Conservation (phyloP, 2,888 invertebrate genomes). For the Drosophila mimetica region DNA sequence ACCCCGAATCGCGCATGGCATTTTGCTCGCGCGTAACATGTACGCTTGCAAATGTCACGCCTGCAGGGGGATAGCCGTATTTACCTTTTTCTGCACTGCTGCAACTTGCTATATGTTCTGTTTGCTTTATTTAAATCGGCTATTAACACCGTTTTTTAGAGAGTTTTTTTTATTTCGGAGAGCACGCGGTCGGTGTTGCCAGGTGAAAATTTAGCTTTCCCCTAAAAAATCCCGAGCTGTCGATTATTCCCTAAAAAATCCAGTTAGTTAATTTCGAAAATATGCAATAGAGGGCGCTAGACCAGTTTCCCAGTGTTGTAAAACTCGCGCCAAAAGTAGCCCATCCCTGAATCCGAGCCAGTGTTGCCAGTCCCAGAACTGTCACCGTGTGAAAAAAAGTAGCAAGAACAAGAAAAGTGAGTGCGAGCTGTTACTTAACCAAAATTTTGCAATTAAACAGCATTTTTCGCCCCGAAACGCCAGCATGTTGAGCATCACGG, state of each 20-base stretch:
- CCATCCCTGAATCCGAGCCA: not conserved
- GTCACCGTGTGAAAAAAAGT: constrained; percentile 56
- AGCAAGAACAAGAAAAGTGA: constrained; percentile 72
- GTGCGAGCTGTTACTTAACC: constrained; percentile 78
- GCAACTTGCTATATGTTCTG: not conserved
- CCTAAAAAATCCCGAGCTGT: no score
- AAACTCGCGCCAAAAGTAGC: no score
- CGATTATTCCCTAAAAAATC: no score
- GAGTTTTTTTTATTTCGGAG: constrained; percentile 9
- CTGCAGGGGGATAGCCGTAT: not conserved
- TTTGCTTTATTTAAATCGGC: not conserved
- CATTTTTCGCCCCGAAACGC: constrained; percentile 9
- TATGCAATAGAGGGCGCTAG: no score
- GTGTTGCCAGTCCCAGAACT: constrained; percentile 1
- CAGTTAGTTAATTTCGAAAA: no score
- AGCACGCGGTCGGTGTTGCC: no score
- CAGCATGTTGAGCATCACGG: constrained; percentile 85
- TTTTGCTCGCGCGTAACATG: not conserved
- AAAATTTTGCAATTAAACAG: constrained; percentile 49
- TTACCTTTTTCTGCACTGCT: constrained; percentile 12
- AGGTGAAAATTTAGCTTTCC: no score
- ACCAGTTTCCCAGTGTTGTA: not conserved
- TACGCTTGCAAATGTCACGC: not conserved
- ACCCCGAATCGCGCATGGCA: constrained; percentile 11
- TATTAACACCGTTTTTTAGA: constrained; percentile 14